phyloP scores from a whole-genome alignment of 2,113 vertebrate species.

The Dipodomys merriami region DNA sequence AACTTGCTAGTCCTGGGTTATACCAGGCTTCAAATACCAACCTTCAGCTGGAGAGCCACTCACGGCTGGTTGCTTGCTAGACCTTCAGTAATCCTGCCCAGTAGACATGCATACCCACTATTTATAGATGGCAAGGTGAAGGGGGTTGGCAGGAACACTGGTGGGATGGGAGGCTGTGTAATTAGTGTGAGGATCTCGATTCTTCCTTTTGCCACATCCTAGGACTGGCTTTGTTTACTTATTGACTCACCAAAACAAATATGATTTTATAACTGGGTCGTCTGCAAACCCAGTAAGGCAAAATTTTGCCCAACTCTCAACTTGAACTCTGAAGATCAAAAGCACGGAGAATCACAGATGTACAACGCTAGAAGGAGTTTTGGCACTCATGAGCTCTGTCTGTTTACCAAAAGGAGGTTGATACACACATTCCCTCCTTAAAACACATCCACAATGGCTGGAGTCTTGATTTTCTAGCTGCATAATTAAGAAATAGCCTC shows the following conservation, averaged over 20 bases:
- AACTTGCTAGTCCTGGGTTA: not conserved
- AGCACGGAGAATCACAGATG: not conserved
- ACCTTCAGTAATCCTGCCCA: not conserved
- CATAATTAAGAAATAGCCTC: not conserved
- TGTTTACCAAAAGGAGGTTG: not conserved
- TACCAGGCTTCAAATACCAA: not conserved
- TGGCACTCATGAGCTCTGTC: not conserved
- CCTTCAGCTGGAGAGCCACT: not conserved
- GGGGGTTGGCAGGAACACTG: no score
- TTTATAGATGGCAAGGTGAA: not conserved
- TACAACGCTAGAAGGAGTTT: not conserved
- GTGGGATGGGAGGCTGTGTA: not conserved
- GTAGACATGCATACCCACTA: not conserved
- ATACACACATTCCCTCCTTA: not conserved
- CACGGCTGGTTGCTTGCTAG: not conserved
- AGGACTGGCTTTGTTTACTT: conserved; percentile 39
- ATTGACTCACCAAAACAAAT: conserved; percentile 56
- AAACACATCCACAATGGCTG: not conserved
- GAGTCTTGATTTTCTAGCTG: conserved; percentile 17
- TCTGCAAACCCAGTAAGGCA: conserved; percentile 22
- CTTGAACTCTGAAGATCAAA: conserved; percentile 30
- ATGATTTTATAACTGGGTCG: conserved; percentile 43
- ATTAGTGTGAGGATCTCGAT: not conserved
- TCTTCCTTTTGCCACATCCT: not conserved
- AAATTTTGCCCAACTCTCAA: not conserved